Conservation (phyloP, 2,888 invertebrate genomes). For the Drosophila tanythrix region DNA sequence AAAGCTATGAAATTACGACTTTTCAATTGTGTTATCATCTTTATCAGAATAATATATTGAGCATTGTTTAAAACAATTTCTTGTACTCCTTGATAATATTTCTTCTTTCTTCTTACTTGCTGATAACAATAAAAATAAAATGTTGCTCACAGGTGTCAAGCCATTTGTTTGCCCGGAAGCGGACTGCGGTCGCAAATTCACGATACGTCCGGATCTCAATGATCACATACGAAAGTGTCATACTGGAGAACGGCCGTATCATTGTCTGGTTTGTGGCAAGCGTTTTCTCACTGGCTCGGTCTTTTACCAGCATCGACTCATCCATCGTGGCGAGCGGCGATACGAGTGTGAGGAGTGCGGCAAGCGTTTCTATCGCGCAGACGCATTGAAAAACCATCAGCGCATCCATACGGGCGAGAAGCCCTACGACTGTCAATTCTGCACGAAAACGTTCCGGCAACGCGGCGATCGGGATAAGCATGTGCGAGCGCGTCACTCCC, state of each 20-base stretch:
- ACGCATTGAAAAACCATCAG: conserved; percentile 87
- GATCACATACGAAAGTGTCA: conserved; percentile 88
- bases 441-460: conserved; percentile 86
- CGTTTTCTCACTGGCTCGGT: conserved; percentile 88
- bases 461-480: conserved; percentile 87
- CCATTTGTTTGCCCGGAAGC: conserved; percentile 88
- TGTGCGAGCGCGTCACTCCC: conserved; percentile 86
- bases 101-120: neutral
- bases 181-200: conserved; percentile 87
- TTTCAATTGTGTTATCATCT: neutral
- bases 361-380: conserved; percentile 88
- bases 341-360: conserved; percentile 88
- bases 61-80: neutral
- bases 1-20: neutral
- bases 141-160: conserved; percentile 86
- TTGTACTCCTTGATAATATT: neutral
- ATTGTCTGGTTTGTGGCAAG: conserved; percentile 87
- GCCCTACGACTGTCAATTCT: conserved; percentile 86
- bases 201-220: conserved; percentile 88
- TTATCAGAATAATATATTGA: neutral
- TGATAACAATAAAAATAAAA: neutral
- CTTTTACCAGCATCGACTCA: conserved; percentile 88
- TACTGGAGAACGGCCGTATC: conserved; percentile 88
- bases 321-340: conserved; percentile 88
- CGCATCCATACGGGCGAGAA: conserved; percentile 88